These are phyloP conservation scores for Machimus atricapillus DNA, from an alignment of 2,888 invertebrate species.

Conservation along the genomic window DNA sequence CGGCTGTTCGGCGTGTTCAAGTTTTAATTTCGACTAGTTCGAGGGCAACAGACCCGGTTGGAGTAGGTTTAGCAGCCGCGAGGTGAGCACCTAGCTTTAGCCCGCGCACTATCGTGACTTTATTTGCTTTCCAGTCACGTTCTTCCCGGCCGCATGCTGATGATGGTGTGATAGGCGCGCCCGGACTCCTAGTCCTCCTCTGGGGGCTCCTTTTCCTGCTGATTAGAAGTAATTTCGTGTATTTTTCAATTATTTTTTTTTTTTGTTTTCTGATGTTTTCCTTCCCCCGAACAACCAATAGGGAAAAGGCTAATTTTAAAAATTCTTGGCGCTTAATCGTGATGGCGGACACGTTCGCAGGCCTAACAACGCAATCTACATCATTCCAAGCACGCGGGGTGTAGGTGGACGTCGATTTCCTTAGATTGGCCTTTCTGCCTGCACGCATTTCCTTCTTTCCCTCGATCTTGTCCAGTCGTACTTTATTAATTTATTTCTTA, in stretches of 20 bases:
- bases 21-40: background rate
- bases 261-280: background rate
- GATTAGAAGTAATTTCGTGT: background rate
- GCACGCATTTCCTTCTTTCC: background rate
- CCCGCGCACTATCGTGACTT: background rate
- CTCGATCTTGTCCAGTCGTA: background rate
- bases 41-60: background rate
- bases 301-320: background rate
- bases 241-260: background rate
- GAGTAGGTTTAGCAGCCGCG: background rate
- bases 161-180: background rate
- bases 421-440: background rate
- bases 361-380: background rate
- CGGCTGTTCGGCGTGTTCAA: background rate
- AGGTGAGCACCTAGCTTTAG: background rate
- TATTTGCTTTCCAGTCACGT: slow-evolving; percentile 16
- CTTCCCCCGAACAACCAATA: background rate
- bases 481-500: background rate
- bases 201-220: background rate
- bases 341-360: background rate
- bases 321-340: background rate
- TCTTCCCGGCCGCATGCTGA: background rate
- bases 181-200: background rate
- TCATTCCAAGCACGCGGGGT: background rate
- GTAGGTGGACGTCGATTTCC: background rate